phyloP scores from a whole-genome alignment of 2,113 vertebrate species.

The Scytalopus superciliaris region DNA sequence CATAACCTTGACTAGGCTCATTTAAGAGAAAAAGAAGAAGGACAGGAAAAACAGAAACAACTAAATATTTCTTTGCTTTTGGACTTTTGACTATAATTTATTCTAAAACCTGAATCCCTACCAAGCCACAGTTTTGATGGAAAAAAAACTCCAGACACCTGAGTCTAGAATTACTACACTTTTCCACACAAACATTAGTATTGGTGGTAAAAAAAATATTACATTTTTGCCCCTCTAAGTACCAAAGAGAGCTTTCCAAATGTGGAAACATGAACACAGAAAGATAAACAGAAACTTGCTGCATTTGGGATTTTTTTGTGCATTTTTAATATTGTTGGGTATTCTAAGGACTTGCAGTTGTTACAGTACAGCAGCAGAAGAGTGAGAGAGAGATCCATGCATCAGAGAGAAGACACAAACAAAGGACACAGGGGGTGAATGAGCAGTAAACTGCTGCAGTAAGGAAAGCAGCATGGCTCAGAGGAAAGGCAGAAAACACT shows the following conservation, averaged over 20 bases:
- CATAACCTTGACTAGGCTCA: background rate
- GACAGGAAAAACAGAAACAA: background rate
- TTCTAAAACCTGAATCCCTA: background rate
- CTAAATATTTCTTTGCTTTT: background rate
- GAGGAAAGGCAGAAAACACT: background rate
- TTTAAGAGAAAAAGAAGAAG: background rate
- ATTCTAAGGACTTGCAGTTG: background rate
- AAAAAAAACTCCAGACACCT: too few species aligned
- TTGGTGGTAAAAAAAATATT: background rate
- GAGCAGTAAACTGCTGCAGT: background rate
- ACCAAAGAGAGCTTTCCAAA: background rate
- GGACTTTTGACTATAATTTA: rapidly evolving
- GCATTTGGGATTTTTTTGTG: background rate
- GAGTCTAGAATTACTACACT: background rate
- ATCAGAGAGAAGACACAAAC: background rate
- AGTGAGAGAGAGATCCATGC: rapidly evolving
- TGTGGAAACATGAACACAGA: background rate
- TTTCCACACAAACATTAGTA: background rate
- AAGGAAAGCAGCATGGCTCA: background rate
- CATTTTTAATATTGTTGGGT: background rate
- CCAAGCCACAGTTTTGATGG: background rate
- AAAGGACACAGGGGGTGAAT: background rate
- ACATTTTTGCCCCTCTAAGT: background rate
- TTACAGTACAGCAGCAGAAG: background rate
- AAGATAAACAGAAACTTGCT: background rate